A percentile compares a stretch with the other conserved stretches of the same genome.
phyloP scores from a whole-genome alignment of 2,113 vertebrate genomes.

The Grammomys dolichurus region DNA sequence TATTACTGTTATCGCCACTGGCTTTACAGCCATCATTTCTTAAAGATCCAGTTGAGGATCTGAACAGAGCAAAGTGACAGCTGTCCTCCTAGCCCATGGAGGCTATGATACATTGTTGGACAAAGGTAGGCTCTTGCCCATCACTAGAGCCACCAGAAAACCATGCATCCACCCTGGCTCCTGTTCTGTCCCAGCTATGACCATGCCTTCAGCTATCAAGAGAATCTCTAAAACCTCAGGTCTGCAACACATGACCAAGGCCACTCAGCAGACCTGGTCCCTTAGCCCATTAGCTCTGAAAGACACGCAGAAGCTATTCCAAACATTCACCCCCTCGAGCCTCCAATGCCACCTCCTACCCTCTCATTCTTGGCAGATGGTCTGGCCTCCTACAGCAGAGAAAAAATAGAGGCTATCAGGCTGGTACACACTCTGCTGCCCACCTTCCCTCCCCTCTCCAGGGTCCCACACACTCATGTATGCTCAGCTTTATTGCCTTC shows the following conservation, averaged over 20 bases:
- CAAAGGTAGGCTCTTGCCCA: neutral
- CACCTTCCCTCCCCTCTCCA: constrained; percentile 30
- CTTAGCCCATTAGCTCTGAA: neutral
- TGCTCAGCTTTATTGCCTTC: neutral
- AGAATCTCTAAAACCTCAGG: neutral
- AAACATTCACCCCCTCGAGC: constrained; percentile 70
- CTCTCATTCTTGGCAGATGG: constrained; percentile 74
- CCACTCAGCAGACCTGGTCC: neutral
- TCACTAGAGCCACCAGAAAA: neutral
- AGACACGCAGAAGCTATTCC: constrained; percentile 1
- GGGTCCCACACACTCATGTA: constrained; percentile 42
- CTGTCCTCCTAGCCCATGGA: neutral
- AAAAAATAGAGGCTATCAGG: constrained; percentile 76
- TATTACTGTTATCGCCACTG: neutral
- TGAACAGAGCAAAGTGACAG: constrained; percentile 12
- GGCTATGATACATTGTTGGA: neutral
- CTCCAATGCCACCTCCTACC: constrained; percentile 69
- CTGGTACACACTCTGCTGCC: constrained; percentile 55
- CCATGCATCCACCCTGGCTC: neutral
- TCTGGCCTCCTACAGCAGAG: constrained; percentile 72
- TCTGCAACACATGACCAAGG: neutral
- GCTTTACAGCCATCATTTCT: neutral
- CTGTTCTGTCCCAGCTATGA: neutral
- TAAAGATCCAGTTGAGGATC: neutral
- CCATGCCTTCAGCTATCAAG: neutral